phyloP scores from a whole-genome alignment of 2,888 invertebrate genomes.

The Lacanobia wlatinum region DNA sequence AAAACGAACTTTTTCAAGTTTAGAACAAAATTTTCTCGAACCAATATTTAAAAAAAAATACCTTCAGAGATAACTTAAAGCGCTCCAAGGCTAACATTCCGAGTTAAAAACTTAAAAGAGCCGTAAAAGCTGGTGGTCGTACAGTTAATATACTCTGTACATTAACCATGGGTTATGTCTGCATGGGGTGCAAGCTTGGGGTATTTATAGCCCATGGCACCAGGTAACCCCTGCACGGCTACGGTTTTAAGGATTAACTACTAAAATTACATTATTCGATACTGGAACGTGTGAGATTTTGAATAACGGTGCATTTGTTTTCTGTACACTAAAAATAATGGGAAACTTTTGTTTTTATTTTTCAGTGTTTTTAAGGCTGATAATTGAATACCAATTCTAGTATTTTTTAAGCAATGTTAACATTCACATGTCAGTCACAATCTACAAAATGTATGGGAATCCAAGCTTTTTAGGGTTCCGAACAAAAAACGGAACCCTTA shows the following conservation, averaged over 20 bases:
- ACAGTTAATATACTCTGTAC: slow-evolving; percentile 64
- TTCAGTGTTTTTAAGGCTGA: too few relatives aligned
- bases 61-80: neutral
- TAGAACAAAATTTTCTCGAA: too few relatives aligned
- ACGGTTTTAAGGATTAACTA: slow-evolving; percentile 36
- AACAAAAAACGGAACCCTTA: too few relatives aligned
- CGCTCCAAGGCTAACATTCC: slow-evolving; percentile 25
- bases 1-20: neutral
- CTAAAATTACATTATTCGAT: slow-evolving; percentile 23
- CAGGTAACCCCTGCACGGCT: slow-evolving; percentile 64
- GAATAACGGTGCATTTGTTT: neutral
- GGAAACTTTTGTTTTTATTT: too few relatives aligned
- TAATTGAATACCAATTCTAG: too few relatives aligned
- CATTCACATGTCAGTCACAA: too few relatives aligned
- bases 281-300: neutral
- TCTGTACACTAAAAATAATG: too few relatives aligned
- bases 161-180: slow-evolving; percentile 62
- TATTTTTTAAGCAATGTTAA: too few relatives aligned
- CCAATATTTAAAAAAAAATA: neutral
- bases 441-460: too few relatives aligned
- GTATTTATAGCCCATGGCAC: slow-evolving; percentile 64
- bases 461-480: too few relatives aligned
- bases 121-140: slow-evolving; percentile 64
- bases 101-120: slow-evolving; percentile 60
- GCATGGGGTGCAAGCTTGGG: slow-evolving; percentile 60